These are phyloP conservation scores for Balaeniceps rex DNA, from an alignment of 2,113 vertebrate species.

Conservation along the genomic window DNA sequence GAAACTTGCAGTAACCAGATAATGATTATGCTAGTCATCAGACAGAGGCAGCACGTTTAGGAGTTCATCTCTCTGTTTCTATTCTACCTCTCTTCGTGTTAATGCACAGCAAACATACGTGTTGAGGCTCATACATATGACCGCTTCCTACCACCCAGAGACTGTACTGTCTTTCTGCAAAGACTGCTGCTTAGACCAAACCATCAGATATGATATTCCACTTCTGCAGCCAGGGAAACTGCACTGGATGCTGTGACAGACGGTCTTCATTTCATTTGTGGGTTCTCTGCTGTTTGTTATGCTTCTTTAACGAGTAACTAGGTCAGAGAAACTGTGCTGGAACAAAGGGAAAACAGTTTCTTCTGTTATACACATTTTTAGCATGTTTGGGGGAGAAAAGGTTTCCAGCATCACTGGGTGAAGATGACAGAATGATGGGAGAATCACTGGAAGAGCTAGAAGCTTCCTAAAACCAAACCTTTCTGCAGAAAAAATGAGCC, in stretches of 20 bases:
- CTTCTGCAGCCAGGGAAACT: background rate
- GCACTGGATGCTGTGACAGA: background rate
- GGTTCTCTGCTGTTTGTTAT: background rate
- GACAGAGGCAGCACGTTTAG: background rate
- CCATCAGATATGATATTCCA: background rate
- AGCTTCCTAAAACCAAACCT: background rate
- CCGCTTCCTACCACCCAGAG: background rate
- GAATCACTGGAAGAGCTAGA: background rate
- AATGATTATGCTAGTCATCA: background rate
- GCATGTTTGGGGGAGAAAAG: background rate
- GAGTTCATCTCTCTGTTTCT: background rate
- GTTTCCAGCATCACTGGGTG: background rate
- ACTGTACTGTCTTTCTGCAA: background rate
- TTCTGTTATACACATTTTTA: background rate
- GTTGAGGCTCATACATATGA: background rate
- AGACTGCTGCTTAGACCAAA: background rate
- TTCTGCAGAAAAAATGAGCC: background rate
- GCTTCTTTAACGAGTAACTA: background rate
- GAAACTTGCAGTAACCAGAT: background rate
- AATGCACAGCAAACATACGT: background rate
- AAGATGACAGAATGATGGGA: background rate
- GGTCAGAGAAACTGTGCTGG: background rate
- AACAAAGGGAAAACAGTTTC: background rate
- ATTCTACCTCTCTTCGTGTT: background rate
- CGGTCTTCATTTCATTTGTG: background rate